Conservation (phyloP, 2,888 invertebrate species). For the Dascillus cervinus region DNA sequence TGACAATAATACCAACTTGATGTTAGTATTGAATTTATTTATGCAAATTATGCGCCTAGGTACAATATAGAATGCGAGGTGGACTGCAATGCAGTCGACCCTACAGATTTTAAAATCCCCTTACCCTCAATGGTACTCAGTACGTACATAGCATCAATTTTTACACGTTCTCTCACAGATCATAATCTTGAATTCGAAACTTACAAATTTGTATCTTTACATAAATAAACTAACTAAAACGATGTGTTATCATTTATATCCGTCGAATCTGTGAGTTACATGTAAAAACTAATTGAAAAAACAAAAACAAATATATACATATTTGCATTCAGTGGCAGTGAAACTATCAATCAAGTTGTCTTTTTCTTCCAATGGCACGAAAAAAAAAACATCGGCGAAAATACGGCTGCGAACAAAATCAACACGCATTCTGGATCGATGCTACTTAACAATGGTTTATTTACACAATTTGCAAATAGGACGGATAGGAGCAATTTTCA, state of each 20-base stretch:
- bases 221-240: neutral
- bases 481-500: slow-evolving; percentile 35
- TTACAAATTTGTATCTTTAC: neutral
- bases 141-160: slow-evolving; percentile 41
- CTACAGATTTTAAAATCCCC: slow-evolving; percentile 29
- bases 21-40: slow-evolving; percentile 36
- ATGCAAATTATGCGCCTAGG: slow-evolving; percentile 44
- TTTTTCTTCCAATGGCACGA: slow-evolving; percentile 16
- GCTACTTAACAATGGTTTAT: too few relatives aligned
- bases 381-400: slow-evolving; percentile 34
- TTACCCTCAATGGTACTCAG: slow-evolving; percentile 40
- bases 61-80: slow-evolving; percentile 40
- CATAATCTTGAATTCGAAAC: too few relatives aligned
- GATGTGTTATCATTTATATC: too few relatives aligned
- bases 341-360: slow-evolving; percentile 20
- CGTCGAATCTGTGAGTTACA: slow-evolving; percentile 15
- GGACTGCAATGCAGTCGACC: slow-evolving; percentile 33
- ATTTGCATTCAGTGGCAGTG: slow-evolving; percentile 22
- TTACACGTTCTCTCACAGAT: slow-evolving; percentile 35
- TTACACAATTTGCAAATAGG: too few relatives aligned
- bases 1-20: slow-evolving; percentile 9
- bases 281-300: slow-evolving; percentile 16
- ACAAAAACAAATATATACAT: slow-evolving; percentile 18
- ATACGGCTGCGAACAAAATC: slow-evolving; percentile 29
- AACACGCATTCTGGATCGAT: too few relatives aligned